Base-by-base conservation (phyloP, 1,140 invertebrate species). In the Zaprionus tsacasi region DNA sequence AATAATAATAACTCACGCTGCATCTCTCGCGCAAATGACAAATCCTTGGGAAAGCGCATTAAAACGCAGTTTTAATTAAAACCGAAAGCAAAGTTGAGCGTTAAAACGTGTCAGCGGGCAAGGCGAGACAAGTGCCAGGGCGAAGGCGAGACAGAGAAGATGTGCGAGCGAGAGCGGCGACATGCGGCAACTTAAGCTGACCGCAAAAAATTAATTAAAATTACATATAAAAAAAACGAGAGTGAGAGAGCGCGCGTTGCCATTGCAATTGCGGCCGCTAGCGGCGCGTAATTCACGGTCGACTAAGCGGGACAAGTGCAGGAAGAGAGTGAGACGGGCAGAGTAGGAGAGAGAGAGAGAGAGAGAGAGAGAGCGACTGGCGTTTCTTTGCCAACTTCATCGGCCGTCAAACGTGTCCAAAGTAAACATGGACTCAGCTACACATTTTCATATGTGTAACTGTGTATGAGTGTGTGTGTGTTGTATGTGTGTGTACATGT, bases 1-100 rank as follows among this genome's bases (percentile, higher is more conserved):
- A 21, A 55, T 33, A 12, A 55, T 33, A 45, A 27, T 40, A 38
- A 27, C 17, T 36, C 36, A 10, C 25, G 21, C 27, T 21, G 54
- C 38, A 12, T 45, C 15, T 45, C 40, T 15, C n/a, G 40, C 33
- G 33, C 27, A 12, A 40, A 52, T 70, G 58, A 63, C 59, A 63
- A 72, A 66, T 72, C 61, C 70, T 66, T 64, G 45, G 27, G 13
- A 75, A 81, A 76, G 56, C 83, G 86, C 85, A 88, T 88, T 88
- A 88, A 89, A 88, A 88, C 64, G 69, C 71, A 80, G 72, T 88
- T 86, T 88, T 88, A 88, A 88, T 88, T 88, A 88, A 88, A 88
- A 88, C 30, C 35, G 75, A 81, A 89, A 88, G 85, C 85, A 81
- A 89, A 81, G 78, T 81, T 89, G 70, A 74, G 70, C 57, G 66